Conservation (phyloP, 2,797 vertebrate genomes). For the Alca torda region DNA sequence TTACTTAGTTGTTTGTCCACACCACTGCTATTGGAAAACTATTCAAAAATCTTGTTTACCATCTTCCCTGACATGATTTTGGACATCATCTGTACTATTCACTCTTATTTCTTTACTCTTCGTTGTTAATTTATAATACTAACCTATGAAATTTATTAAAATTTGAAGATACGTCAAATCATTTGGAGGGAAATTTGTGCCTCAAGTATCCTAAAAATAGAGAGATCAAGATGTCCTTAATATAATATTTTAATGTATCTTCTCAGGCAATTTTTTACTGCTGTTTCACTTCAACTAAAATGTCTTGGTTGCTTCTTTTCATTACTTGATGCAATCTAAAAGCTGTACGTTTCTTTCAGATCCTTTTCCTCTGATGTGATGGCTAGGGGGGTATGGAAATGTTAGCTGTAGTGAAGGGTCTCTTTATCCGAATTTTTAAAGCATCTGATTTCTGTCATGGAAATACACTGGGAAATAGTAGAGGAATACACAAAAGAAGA, state of each 20-base stretch:
- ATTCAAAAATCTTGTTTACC: background rate
- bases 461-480: background rate
- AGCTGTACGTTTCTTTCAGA: background rate
- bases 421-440: background rate
- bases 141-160: background rate
- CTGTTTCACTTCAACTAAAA: background rate
- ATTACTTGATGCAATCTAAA: background rate
- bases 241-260: background rate
- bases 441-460: background rate
- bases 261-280: background rate
- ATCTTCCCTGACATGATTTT: background rate
- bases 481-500: background rate
- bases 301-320: background rate
- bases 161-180: background rate
- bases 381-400: background rate
- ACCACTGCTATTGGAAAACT: background rate
- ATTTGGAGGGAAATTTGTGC: background rate
- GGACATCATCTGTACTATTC: background rate
- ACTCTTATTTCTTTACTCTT: background rate
- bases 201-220: background rate
- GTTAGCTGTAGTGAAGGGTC: background rate
- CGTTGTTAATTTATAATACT: background rate
- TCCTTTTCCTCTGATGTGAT: background rate
- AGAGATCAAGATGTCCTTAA: background rate
- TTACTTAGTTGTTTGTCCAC: background rate